Percentiles rank a stretch among this genome's conserved stretches.
Evolutionary conservation across 2,113 vertebrate genomes (phyloP).

Genomic region (Sebastes schlegelii): DNA sequence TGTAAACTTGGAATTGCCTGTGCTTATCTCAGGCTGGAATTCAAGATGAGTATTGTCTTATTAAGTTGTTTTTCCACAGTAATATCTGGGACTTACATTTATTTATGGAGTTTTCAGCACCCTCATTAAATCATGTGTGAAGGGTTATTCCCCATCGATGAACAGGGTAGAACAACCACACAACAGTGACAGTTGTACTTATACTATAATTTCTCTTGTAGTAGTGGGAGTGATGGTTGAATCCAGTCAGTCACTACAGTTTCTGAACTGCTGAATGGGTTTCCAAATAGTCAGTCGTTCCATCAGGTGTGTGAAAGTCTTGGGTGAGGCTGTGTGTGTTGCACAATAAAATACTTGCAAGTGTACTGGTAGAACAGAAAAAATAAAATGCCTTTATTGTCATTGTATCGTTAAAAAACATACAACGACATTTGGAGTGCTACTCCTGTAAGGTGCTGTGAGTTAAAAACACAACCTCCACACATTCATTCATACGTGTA

Average conservation of each 20-base stretch:
- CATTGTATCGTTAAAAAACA: too few species aligned
- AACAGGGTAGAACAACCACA: constrained; percentile 45
- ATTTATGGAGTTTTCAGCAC: constrained; percentile 60
- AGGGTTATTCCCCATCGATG: constrained; percentile 62
- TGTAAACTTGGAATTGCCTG: constrained; percentile 60
- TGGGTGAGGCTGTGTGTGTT: neutral
- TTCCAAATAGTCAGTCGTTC: neutral
- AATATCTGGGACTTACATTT: constrained; percentile 64
- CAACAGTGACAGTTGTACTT: constrained; percentile 4
- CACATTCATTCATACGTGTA: too few species aligned
- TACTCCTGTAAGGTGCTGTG: too few species aligned
- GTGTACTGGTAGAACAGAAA: neutral
- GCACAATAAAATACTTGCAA: neutral
- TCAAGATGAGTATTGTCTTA: constrained; percentile 59
- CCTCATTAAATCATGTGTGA: constrained; percentile 64
- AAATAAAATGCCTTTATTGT: too few species aligned
- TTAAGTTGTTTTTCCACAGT: constrained; percentile 61
- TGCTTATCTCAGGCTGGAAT: constrained; percentile 61
- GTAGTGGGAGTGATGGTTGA: neutral
- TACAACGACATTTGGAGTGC: too few species aligned
- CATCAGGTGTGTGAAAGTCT: constrained; percentile 23
- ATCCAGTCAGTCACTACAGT: neutral
- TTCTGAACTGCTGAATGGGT: constrained; percentile 5
- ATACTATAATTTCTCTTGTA: neutral
- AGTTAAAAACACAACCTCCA: too few species aligned